Conservation (phyloP, 2,797 vertebrate genomes). For the Cryptoprocta ferox region DNA sequence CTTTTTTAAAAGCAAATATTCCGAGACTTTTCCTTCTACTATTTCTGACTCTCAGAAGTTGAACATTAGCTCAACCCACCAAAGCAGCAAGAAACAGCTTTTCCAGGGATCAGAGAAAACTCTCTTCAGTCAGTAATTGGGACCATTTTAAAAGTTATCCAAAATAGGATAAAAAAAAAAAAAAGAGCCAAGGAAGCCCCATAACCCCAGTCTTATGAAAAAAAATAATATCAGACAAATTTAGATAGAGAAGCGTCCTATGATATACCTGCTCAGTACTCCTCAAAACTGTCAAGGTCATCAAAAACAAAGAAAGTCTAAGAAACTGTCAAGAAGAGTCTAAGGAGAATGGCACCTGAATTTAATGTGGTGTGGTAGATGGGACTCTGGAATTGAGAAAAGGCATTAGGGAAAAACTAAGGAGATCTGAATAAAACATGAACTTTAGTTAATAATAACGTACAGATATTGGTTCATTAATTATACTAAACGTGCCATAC, state of each 20-base stretch:
- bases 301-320: background rate
- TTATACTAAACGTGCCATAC: background rate
- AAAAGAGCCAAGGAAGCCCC: background rate
- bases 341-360: background rate
- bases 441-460: background rate
- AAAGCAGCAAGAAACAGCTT: background rate
- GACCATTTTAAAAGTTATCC: slow-evolving; percentile 15
- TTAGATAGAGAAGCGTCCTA: background rate
- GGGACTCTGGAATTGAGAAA: background rate
- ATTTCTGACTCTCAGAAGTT: slow-evolving; percentile 25
- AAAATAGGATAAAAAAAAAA: background rate
- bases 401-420: background rate
- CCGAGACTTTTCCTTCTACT: background rate
- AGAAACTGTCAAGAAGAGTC: background rate
- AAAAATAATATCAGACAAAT: background rate
- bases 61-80: background rate
- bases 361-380: background rate
- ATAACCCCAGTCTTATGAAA: background rate
- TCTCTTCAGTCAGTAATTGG: background rate
- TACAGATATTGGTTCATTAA: background rate
- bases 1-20: slow-evolving; percentile 24
- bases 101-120: slow-evolving; percentile 13
- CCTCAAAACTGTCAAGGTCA: background rate
- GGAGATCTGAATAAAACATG: background rate
- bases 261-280: background rate